Base-by-base conservation (phyloP, 2,113 vertebrate species). In the Ptilonorhynchus violaceus region DNA sequence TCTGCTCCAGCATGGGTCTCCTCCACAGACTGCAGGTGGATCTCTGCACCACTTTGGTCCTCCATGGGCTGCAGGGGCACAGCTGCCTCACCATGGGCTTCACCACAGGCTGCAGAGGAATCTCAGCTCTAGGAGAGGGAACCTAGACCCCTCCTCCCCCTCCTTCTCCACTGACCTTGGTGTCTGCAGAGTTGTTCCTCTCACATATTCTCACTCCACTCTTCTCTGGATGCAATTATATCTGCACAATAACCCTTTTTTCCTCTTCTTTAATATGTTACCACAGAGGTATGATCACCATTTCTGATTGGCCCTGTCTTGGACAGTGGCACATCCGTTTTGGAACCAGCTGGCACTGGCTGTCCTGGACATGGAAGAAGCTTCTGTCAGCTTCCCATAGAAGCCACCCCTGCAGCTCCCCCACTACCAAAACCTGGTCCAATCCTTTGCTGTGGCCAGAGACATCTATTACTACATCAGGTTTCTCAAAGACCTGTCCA, bases 241-340 rank as follows among this genome's bases (percentile, higher is more conserved):
- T 35, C 47, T 53, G 22, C 24, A 42, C 8, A 64, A 53, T 18
- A 21, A 25, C 6, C 9, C 5, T 22, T 22, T 56, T 62, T 50
- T 28, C 5, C 11, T 28, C 31, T 53, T 28, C 18, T 53, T 12
- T n/a, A 28, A 35, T 64, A 63, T 22, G 4, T 28, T 52, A 17
- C 53, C 19, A n/a, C 23, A 64, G 60, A 64, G 7, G 4, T 42
- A 14, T 42, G 23, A 7, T 18, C 31, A 42, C 13, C 21, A n/a
- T 78, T 78, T 42, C 24, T 42, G 23, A 42, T 33, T 53, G 18
- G 24, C 19, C 14, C 8, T 5, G 8, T n/a, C 47, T 64, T 53
- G 31, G 6, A 37, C 24, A 42, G 37, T 0, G 0, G 5, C 9
- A 44, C 24, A 11, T 22, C 42, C 63, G 18, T 78, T 10, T 52